A percentile compares a stretch with the other conserved stretches of the same genome.
These are phyloP conservation scores for Cancer borealis DNA, from an alignment of 2,888 invertebrate species.

Conservation along the genomic window DNA sequence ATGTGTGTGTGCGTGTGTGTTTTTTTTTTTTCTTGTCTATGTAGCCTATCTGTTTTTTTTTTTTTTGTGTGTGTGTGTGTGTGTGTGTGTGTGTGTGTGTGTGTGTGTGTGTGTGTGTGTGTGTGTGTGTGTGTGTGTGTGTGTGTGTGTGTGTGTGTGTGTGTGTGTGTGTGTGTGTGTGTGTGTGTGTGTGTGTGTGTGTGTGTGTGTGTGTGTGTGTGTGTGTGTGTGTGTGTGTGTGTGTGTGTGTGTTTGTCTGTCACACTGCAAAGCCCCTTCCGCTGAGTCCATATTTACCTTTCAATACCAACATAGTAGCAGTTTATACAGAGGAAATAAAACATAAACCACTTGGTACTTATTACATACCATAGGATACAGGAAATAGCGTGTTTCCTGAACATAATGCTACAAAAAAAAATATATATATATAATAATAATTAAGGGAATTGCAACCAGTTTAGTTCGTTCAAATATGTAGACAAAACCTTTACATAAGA, in stretches of 20 bases:
- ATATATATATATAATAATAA: background rate
- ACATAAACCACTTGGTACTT: background rate
- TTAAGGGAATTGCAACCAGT: background rate
- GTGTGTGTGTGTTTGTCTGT: background rate
- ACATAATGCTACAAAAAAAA: background rate
- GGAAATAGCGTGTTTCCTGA: background rate
- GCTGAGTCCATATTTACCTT: background rate
- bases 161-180: background rate
- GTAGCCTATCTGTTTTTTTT: too few species aligned
- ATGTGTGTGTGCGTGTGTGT: background rate
- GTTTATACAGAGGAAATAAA: background rate
- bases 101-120: constrained; percentile 20
- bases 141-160: background rate
- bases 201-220: background rate
- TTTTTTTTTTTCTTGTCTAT: too few species aligned
- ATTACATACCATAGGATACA: too few species aligned
- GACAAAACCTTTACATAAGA: background rate
- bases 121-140: constrained; percentile 20
- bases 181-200: background rate
- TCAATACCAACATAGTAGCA: too few species aligned
- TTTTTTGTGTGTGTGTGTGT: constrained; percentile 36
- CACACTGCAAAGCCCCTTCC: background rate
- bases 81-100: constrained; percentile 20
- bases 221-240: background rate
- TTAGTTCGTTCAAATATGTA: background rate